These are phyloP conservation scores for Collichthys lucidus DNA, from an alignment of 2,113 vertebrate species.

Conservation along the genomic window DNA sequence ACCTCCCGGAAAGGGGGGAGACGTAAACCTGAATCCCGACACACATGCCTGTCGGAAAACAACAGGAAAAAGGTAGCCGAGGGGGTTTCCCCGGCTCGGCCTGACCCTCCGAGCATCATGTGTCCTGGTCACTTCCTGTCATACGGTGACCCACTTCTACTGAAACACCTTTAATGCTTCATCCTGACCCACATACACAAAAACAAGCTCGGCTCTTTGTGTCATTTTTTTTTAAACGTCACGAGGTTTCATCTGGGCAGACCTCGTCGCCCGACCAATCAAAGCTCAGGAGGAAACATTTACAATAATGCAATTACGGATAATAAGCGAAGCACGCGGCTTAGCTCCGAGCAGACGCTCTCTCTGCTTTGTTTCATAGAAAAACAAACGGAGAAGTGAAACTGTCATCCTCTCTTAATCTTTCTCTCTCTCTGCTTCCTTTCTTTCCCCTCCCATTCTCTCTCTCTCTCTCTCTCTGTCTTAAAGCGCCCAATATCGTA, in stretches of 20 bases:
- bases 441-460: slow-evolving; percentile 39
- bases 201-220: not conserved
- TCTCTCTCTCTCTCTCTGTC: slow-evolving; percentile 47
- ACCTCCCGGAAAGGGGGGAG: slow-evolving; percentile 32
- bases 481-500: slow-evolving; percentile 65
- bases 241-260: slow-evolving; percentile 1
- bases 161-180: not conserved
- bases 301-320: slow-evolving; percentile 51
- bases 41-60: slow-evolving; percentile 35
- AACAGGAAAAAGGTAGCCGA: slow-evolving; percentile 73
- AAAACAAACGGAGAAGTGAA: slow-evolving; percentile 46
- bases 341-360: not conserved
- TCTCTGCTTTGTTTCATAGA: slow-evolving; percentile 22
- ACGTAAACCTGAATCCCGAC: slow-evolving; percentile 9
- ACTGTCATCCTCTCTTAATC: slow-evolving; percentile 21
- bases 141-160: slow-evolving; percentile 62
- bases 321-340: slow-evolving; percentile 15
- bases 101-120: slow-evolving; percentile 52
- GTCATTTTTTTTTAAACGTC: not conserved
- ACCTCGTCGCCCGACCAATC: slow-evolving; percentile 28
- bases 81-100: slow-evolving; percentile 35
- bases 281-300: slow-evolving; percentile 53
- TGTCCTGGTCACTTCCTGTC: slow-evolving; percentile 70
- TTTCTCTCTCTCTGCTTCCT: slow-evolving; percentile 27
- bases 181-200: not conserved